Percentiles rank a stretch among this genome's conserved stretches.
Conservation (phyloP, 2,797 vertebrate genomes). For the Clarias laeviceps region DNA sequence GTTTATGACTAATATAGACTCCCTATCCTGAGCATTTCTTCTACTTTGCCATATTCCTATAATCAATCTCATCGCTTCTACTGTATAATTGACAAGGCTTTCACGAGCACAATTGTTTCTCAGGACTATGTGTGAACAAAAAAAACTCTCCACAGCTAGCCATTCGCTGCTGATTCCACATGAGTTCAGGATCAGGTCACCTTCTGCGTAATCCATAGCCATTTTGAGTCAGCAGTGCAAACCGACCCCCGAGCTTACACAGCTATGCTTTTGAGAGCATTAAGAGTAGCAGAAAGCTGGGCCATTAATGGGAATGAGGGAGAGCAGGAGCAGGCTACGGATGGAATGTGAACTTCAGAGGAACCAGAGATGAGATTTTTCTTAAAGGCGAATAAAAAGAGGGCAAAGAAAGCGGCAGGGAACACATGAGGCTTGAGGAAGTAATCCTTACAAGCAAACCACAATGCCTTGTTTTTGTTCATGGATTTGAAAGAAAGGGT, state of each 20-base stretch:
- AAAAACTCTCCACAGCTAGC: not conserved
- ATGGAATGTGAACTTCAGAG: conserved; percentile 7
- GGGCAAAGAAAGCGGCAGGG: not conserved
- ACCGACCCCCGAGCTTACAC: not conserved
- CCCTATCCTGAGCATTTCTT: not conserved
- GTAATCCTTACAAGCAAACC: conserved; percentile 18
- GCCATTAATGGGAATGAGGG: conserved; percentile 13
- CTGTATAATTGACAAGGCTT: not conserved
- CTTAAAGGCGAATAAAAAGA: conserved; percentile 15
- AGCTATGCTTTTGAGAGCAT: not conserved
- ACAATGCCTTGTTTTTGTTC: conserved; percentile 8
- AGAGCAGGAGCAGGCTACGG: not conserved
- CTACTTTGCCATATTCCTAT: not conserved
- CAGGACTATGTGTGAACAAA: not conserved
- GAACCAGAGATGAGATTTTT: conserved; percentile 17
- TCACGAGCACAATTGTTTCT: not conserved
- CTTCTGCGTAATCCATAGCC: not conserved
- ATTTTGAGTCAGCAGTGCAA: not conserved
- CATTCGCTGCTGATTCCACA: not conserved
- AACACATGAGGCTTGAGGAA: not conserved
- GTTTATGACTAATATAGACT: not conserved
- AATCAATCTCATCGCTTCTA: not conserved
- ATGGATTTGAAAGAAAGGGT: conserved; percentile 4
- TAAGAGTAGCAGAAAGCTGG: not conserved
- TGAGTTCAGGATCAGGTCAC: conserved; percentile 34